Percentiles rank a stretch among this genome's conserved stretches.
Evolutionary conservation across 2,113 vertebrate species (phyloP).

Genomic region (Zapus hudsonius): DNA sequence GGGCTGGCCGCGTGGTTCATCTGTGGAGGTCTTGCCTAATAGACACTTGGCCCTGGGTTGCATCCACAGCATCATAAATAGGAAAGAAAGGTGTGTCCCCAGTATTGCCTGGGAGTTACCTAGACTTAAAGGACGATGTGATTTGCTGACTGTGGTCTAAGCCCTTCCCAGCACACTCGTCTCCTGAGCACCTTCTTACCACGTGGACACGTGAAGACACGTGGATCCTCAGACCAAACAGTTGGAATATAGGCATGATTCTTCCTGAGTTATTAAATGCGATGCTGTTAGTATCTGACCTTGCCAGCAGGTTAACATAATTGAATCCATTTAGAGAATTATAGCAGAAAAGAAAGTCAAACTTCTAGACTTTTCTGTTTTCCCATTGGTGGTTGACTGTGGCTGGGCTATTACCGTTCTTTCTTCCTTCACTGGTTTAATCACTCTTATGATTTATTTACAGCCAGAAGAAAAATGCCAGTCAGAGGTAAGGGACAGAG

Average conservation of each 20-base stretch:
- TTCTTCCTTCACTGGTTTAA: constrained; percentile 15
- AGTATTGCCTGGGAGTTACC: not conserved
- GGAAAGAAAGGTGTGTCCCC: not conserved
- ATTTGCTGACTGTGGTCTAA: not conserved
- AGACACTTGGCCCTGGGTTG: not conserved
- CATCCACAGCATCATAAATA: not conserved
- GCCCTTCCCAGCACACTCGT: not conserved
- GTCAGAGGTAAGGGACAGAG: constrained; percentile 92
- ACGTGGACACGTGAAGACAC: accelerated
- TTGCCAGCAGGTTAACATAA: not conserved
- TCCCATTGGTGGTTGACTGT: too few species aligned
- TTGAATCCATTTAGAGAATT: constrained; percentile 7
- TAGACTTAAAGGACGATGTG: not conserved
- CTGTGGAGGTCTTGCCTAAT: not conserved
- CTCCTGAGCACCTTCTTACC: not conserved
- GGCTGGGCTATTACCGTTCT: too few species aligned
- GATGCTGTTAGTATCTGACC: not conserved
- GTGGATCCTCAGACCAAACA: not conserved
- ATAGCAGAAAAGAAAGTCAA: not conserved
- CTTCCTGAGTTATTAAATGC: not conserved
- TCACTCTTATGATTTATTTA: constrained; percentile 75
- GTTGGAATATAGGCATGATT: not conserved
- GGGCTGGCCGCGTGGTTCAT: not conserved
- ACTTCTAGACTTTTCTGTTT: not conserved
- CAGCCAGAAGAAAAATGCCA: constrained; percentile 99